These are phyloP conservation scores for Drosophila emarginata DNA, from an alignment of 2,888 invertebrate genomes.

Conservation along the genomic window DNA sequence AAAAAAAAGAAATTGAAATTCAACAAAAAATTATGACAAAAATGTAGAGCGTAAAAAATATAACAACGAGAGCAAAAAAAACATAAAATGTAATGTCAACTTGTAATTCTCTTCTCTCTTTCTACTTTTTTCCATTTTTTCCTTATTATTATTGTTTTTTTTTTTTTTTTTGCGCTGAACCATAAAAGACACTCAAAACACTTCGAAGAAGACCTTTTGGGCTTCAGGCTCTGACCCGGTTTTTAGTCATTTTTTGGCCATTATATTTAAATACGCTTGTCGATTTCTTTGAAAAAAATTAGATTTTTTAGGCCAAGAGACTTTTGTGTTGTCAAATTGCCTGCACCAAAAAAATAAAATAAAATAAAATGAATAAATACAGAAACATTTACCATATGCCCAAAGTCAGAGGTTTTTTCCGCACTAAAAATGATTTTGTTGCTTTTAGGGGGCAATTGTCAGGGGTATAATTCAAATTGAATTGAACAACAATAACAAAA, in stretches of 20 bases:
- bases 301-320: constrained; percentile 71
- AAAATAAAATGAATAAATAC: neutral
- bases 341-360: neutral
- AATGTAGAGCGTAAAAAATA: constrained; percentile 80
- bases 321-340: constrained; percentile 27
- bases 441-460: constrained; percentile 13
- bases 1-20: constrained; percentile 11
- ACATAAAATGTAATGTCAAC: constrained; percentile 47
- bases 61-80: constrained; percentile 70
- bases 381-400: neutral
- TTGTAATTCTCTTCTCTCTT: constrained; percentile 44
- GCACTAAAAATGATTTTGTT: constrained; percentile 5
- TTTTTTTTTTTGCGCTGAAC: constrained; percentile 35
- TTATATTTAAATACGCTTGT: constrained; percentile 52
- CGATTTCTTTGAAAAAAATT: constrained; percentile 71
- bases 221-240: constrained; percentile 50
- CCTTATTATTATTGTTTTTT: constrained; percentile 29
- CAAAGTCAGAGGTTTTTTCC: neutral
- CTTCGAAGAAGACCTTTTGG: constrained; percentile 65
- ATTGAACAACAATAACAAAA: neutral
- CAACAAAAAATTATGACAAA: constrained; percentile 31
- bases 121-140: too few species aligned
- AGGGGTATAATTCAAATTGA: constrained; percentile 12
- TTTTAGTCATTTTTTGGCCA: constrained; percentile 64
- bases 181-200: constrained; percentile 55